Conservation (phyloP, 2,113 vertebrate species). For the Lepus europaeus region DNA sequence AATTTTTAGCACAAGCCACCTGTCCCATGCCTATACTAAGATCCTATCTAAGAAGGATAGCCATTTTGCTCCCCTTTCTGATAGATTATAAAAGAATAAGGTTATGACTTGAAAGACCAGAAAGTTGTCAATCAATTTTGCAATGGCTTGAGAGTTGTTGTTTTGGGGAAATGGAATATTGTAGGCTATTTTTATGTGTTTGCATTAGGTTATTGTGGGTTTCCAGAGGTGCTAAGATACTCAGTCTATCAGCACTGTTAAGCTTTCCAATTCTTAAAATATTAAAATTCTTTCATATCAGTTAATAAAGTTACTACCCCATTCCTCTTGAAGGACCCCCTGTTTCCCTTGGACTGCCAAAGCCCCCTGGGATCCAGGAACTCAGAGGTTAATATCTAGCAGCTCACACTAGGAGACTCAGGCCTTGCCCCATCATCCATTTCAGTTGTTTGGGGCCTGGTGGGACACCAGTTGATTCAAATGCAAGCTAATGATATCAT, state of each 20-base stretch:
- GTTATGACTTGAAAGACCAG: constrained; percentile 29
- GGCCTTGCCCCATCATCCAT: neutral
- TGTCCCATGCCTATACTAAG: neutral
- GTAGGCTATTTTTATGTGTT: neutral
- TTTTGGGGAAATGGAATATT: neutral
- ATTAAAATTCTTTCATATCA: neutral
- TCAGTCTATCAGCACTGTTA: neutral
- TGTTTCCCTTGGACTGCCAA: neutral
- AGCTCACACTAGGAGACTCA: neutral
- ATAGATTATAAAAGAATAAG: neutral
- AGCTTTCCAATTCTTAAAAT: neutral
- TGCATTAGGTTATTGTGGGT: neutral
- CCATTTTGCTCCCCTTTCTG: neutral
- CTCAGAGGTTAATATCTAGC: neutral
- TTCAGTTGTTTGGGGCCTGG: neutral
- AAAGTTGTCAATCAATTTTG: constrained; percentile 27
- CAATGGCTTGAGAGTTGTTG: neutral
- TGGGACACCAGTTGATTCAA: neutral
- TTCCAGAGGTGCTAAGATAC: neutral
- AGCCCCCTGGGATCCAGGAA: neutral
- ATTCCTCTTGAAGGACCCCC: neutral
- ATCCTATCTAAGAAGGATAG: neutral
- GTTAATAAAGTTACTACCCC: neutral
- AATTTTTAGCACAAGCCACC: neutral
- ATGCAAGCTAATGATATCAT: neutral